A percentile compares a stretch with the other conserved stretches of the same genome.
These are phyloP conservation scores for Galemys pyrenaicus DNA, from an alignment of 2,113 vertebrate species.

Conservation along the genomic window DNA sequence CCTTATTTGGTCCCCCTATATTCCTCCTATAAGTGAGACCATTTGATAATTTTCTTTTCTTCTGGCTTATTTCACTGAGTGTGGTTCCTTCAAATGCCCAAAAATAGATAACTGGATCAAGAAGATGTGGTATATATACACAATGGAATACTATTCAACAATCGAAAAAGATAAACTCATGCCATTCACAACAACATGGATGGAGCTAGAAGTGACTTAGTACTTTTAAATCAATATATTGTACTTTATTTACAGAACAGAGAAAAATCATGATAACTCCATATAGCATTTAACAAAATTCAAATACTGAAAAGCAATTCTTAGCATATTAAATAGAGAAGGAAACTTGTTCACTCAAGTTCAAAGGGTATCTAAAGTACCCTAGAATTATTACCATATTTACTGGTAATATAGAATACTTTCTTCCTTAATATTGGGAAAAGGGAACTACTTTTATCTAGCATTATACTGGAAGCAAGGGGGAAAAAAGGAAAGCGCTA, in stretches of 20 bases:
- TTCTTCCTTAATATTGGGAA: not conserved
- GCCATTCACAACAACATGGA: no score
- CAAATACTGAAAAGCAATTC: not conserved
- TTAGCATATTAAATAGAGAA: not conserved
- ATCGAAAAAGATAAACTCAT: no score
- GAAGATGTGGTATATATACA: no score
- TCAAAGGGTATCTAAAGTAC: not conserved
- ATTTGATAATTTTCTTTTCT: no score
- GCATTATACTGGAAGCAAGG: not conserved
- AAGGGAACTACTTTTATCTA: not conserved
- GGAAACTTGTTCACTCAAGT: not conserved
- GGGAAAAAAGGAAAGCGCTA: not conserved
- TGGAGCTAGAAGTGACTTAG: no score
- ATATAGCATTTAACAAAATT: conserved; percentile 16
- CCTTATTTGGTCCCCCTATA: no score
- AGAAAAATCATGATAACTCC: not conserved
- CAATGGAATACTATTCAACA: no score
- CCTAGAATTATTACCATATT: not conserved
- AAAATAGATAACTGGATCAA: no score
- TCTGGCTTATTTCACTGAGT: no score
- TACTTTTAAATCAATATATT: not conserved
- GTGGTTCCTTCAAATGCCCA: no score
- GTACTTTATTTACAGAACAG: not conserved
- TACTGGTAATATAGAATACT: not conserved
- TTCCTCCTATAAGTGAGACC: no score